phyloP scores from a whole-genome alignment of 2,113 vertebrate species.

The Orthonyx spaldingii region DNA sequence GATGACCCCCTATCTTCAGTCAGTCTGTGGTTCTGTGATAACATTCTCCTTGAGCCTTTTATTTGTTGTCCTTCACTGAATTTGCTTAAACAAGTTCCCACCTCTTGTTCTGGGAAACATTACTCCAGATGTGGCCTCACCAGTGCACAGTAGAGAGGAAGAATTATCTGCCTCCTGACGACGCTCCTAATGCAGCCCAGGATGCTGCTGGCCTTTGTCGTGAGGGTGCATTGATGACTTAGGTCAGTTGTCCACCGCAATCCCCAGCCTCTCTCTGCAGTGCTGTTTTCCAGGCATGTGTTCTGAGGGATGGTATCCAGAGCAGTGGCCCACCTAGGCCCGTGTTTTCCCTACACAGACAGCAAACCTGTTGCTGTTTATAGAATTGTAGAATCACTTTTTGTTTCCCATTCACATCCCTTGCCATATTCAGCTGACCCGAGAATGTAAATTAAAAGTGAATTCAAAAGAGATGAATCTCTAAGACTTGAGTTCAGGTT shows the following conservation, averaged over 20 bases:
- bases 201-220: neutral
- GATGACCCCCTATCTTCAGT: neutral
- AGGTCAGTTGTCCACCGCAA: neutral
- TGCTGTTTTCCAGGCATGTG: neutral
- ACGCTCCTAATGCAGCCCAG: neutral
- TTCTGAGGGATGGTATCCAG: fast-evolving
- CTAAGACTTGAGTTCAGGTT: neutral
- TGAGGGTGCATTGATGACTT: neutral
- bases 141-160: neutral
- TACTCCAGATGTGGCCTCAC: neutral
- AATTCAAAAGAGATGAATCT: neutral
- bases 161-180: neutral
- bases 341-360: neutral
- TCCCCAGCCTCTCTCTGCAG: neutral
- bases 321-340: neutral
- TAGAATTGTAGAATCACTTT: neutral
- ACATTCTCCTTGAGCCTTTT: neutral
- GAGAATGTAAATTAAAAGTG: neutral
- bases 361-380: neutral
- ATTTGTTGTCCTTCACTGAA: neutral
- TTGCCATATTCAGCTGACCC: neutral
- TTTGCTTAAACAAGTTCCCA: neutral
- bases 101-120: neutral
- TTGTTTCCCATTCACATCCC: neutral
- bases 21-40: neutral